Evolutionary conservation across 2,113 vertebrate species (phyloP), one percentile per base, ranked within the genome.

Genomic region (Pedetes capensis): DNA sequence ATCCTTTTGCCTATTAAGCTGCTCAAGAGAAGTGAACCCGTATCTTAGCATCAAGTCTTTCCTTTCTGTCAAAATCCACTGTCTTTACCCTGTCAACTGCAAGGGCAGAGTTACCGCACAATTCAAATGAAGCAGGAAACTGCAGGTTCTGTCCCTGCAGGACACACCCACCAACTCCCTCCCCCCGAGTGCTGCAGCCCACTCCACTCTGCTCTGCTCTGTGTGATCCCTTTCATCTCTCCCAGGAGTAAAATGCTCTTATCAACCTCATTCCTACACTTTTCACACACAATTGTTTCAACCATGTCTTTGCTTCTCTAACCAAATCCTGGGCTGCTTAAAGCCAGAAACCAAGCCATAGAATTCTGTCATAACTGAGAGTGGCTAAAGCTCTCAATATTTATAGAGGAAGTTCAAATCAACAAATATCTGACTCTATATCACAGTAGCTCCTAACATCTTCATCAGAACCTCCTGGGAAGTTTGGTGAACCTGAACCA

Each of bases 331-430:
- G 34, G 68, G 75, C 23, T 89, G 5, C 20, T 2, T 53, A 18
- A 95, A 44, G 42, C 75, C 23, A 84, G 55, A 18, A 95, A 44
- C n/a, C 32, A 76, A 92, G 5, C 18, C 51, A 68, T 0, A 53
- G 32, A 95, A 91, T 69, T 85, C 64, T 80, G 53, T 64, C 11
- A 8, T 12, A 69, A 27, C 44, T 74, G 18, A 74, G 6, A 79
- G n/a, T 9, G 20, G 47, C 51, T 63, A 78, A 79, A 63, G 47
- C 55, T 85, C 72, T 44, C 51, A 39, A 44, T 74, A 76, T 59
- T 44, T 72, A 42, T 6, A 86, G 74, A 17, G 63, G 63, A 75
- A 91, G 94, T 88, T 14, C n/a, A 93, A 81, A 95, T 18, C 44
- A 51, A 84, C 44, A 61, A 75, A 23, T 44, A 87, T 25, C 39